Conservation (phyloP, 1,140 invertebrate genomes). For the Xylocopa sonorina region DNA sequence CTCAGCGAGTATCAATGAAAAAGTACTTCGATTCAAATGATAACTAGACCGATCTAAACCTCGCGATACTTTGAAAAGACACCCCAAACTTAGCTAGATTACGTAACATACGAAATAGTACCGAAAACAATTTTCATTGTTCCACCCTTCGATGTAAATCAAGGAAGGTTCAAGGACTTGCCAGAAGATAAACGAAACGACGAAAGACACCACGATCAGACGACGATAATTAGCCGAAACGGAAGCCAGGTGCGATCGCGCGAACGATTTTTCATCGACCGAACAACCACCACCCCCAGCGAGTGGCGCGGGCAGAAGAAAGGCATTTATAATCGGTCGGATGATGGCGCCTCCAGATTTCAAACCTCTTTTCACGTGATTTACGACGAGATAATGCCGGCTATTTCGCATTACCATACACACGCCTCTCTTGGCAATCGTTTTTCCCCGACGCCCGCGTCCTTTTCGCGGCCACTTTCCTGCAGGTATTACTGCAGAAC, state of each 20-base stretch:
- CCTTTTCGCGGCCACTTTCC: constrained; percentile 40
- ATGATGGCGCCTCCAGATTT: constrained; percentile 34
- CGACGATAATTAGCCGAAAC: background rate
- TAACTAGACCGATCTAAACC: too few relatives aligned
- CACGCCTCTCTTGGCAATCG: constrained; percentile 51
- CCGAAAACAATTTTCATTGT: too few relatives aligned
- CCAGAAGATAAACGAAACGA: too few relatives aligned
- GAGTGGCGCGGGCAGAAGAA: constrained; percentile 19
- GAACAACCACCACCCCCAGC: too few relatives aligned
- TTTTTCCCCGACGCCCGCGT: constrained; percentile 33
- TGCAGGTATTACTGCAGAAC: constrained; percentile 46
- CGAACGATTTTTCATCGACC: background rate
- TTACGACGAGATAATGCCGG: constrained; percentile 47
- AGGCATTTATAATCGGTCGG: constrained; percentile 41
- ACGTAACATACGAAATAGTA: too few relatives aligned
- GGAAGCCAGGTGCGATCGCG: background rate
- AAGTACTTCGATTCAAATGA: too few relatives aligned
- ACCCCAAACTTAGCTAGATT: too few relatives aligned
- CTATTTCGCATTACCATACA: constrained; percentile 51
- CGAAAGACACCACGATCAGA: too few relatives aligned
- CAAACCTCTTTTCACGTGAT: constrained; percentile 45
- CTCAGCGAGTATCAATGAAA: too few relatives aligned
- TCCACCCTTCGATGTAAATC: too few relatives aligned
- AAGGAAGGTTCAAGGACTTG: too few relatives aligned
- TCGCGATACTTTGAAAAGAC: too few relatives aligned